These are phyloP conservation scores for Drosophila sucinea DNA, from an alignment of 1,140 invertebrate species.

Conservation along the genomic window DNA sequence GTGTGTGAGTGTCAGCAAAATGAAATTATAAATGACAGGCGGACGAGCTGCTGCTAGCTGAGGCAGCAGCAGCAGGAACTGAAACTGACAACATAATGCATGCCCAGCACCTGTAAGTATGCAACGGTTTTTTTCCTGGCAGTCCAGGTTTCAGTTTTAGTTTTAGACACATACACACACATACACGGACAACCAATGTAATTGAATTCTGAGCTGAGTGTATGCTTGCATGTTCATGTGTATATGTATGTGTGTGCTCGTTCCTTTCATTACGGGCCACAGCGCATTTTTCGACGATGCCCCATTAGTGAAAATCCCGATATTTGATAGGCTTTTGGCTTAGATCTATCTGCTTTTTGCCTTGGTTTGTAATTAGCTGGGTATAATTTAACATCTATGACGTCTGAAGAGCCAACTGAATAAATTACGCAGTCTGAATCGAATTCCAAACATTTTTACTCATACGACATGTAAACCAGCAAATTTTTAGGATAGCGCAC, in stretches of 20 bases:
- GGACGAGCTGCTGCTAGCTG: conserved; percentile 22
- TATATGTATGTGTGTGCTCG: conserved; percentile 4
- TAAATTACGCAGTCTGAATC: too few species aligned
- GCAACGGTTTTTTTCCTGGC: conserved; percentile 32
- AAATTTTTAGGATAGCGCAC: too few species aligned
- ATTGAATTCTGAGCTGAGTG: conserved; percentile 37
- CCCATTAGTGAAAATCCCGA: conserved; percentile 4
- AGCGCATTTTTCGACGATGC: conserved; percentile 9
- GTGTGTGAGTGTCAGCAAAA: conserved; percentile 14
- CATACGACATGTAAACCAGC: too few species aligned
- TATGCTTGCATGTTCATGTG: neutral
- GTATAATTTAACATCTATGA: neutral
- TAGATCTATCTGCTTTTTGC: too few species aligned
- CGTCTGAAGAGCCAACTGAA: neutral
- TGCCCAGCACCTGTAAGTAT: conserved; percentile 44
- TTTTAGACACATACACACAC: conserved; percentile 1
- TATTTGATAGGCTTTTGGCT: neutral
- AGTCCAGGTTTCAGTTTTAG: conserved; percentile 5
- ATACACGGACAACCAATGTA: conserved; percentile 21
- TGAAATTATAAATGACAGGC: conserved; percentile 55
- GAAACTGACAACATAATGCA: conserved; percentile 13
- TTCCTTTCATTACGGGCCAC: conserved; percentile 12
- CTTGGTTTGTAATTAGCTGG: neutral
- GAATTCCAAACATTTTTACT: too few species aligned
- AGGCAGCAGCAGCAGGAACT: conserved; percentile 13